phyloP scores from a whole-genome alignment of 2,797 vertebrate genomes.

The Hydrolagus colliei region DNA sequence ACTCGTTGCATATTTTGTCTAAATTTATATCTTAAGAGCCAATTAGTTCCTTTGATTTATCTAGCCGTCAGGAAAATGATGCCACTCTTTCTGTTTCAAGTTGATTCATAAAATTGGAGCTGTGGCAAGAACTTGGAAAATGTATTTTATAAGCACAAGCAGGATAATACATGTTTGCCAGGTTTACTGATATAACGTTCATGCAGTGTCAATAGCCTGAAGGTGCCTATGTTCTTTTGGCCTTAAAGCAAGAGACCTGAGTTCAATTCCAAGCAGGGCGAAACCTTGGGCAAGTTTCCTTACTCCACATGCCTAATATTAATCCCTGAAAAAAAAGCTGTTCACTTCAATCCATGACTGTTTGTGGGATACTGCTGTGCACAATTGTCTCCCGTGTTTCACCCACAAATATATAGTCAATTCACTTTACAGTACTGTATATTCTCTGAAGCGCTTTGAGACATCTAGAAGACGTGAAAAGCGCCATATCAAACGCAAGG shows the following conservation, averaged over 20 bases:
- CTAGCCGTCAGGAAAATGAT: background rate
- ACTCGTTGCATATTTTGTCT: background rate
- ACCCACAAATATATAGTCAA: no score
- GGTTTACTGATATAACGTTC: background rate
- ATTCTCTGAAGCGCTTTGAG: no score
- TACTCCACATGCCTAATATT: no score
- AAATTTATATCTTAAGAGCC: background rate
- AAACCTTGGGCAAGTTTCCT: no score
- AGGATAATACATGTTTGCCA: constrained; percentile 5
- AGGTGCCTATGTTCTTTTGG: background rate
- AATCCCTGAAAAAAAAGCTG: no score
- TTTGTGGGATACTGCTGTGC: no score
- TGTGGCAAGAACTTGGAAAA: constrained; percentile 22
- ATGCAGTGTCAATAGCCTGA: background rate
- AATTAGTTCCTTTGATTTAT: constrained; percentile 4
- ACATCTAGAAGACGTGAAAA: no score
- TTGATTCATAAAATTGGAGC: constrained; percentile 4
- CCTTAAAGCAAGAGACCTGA: background rate
- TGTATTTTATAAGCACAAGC: constrained; percentile 3
- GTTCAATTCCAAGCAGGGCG: no score
- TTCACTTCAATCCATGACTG: no score
- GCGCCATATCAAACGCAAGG: no score
- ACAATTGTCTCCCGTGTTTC: no score
- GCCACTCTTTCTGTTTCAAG: background rate
- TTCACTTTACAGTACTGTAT: no score